phyloP scores from a whole-genome alignment of 1,140 invertebrate genomes.

The Aphelenchoides avenae region DNA sequence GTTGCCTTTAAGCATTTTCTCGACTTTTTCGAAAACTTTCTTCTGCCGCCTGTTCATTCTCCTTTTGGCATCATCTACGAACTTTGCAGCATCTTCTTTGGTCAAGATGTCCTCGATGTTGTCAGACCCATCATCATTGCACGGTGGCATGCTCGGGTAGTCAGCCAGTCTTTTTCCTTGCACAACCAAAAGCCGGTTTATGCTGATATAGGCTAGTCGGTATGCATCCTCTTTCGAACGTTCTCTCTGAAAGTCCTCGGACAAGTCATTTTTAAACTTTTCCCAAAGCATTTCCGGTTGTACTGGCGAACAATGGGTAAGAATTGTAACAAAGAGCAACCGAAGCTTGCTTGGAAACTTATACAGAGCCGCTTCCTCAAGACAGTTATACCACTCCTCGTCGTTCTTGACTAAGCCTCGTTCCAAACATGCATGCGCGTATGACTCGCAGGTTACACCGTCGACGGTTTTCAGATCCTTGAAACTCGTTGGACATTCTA shows the following conservation, averaged over 20 bases:
- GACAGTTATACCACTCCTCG: conserved; percentile 26
- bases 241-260: conserved; percentile 22
- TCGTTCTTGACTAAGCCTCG: conserved; percentile 25
- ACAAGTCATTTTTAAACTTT: conserved; percentile 20
- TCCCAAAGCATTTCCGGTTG: conserved; percentile 16
- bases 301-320: conserved; percentile 15
- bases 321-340: conserved; percentile 29
- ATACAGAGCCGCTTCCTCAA: conserved; percentile 14
- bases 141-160: no score
- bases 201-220: no score
- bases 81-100: no score
- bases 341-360: conserved; percentile 20
- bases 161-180: no score
- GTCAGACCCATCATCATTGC: no score
- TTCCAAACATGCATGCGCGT: conserved; percentile 18
- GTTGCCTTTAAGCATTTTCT: no score
- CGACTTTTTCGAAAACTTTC: no score
- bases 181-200: no score
- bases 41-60: no score
- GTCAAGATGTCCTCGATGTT: no score
- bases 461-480: conserved; percentile 18
- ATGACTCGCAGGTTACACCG: conserved; percentile 19
- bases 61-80: no score
- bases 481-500: conserved; percentile 14
- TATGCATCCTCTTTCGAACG: no score